Base-by-base conservation (phyloP, 2,888 invertebrate species). In the Thymelicus sylvestris region DNA sequence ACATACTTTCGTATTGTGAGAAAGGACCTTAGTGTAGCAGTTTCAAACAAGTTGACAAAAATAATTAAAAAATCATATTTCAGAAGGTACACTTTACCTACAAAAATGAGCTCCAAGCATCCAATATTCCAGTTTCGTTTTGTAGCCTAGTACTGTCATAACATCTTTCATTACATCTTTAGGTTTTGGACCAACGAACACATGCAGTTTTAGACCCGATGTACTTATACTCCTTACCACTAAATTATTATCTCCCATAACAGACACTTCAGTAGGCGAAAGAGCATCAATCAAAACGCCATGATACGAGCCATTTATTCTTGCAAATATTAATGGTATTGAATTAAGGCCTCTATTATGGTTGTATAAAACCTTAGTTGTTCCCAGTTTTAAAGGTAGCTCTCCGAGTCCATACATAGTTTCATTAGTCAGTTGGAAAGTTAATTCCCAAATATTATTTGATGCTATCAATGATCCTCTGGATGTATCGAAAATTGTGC, bases 401-500 rank as follows among this genome's bases (percentile, higher is more conserved):
- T 94, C 91, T 24, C 95, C 95, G 2, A 96, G 83, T 0, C 95
- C 96, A 73, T 93, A 95, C 78, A 95, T 86, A 0, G 88, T 83
- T 68, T 92, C 91, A 24, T 94, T 87, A 0, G 94, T 94, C 44
- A 96, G 77, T 74, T 89, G 91, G 19, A 96, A 88, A 0, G 94
- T 88, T 78, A 95, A 91, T 82, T 96, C 96, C 95, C 95, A 95
- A 77, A 95, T 95, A 59, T 93, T 87, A 31, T 94, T 84, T 0
- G 95, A 94, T 2, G 95, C 94, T 72, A 96, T 95, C 0, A 95
- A 75, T 0, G 96, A 95, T 0, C 95, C 95, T 74, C 90, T 85
- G 0, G 92, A 82, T 0, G 95, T 95, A 44, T 92, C 93, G 24
- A 96, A 89, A 69, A 95, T 83, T 6, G 79, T 65, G 12, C 93